Percentiles rank a stretch among this genome's conserved stretches.
Evolutionary conservation across 2,797 vertebrate species (phyloP).

Genomic region (Epinephelus coioides): DNA sequence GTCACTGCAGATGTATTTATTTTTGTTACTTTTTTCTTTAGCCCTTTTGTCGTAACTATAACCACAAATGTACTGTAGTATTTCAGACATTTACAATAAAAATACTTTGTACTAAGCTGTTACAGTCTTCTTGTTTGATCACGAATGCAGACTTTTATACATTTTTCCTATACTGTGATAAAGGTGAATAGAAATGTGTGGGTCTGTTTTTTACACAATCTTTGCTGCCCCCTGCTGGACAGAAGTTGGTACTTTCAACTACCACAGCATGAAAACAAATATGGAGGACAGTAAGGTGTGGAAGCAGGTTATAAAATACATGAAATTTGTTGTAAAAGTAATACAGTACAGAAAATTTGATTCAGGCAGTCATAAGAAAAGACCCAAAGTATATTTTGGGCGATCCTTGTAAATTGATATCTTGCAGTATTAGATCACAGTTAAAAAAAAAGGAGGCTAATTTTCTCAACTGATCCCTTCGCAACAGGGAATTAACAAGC

Average conservation of each 20-base stretch:
- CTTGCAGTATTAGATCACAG: too few relatives aligned
- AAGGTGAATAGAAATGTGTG: neutral
- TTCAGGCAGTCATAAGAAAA: neutral
- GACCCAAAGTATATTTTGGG: too few relatives aligned
- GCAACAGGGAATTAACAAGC: too few relatives aligned
- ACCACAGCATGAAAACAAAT: neutral
- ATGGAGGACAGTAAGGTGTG: neutral
- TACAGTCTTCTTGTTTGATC: neutral
- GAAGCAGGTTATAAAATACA: neutral
- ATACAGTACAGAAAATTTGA: neutral
- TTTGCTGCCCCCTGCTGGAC: conserved; percentile 63
- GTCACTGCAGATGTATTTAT: conserved; percentile 82
- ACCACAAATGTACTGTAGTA: conserved; percentile 79
- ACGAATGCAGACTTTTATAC: neutral
- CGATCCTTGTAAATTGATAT: too few relatives aligned
- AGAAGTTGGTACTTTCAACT: neutral
- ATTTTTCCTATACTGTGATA: neutral
- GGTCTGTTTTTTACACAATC: neutral
- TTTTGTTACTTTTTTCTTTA: conserved; percentile 79
- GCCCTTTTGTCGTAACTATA: conserved; percentile 68
- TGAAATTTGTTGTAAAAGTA: neutral
- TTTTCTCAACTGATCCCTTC: too few relatives aligned
- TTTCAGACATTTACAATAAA: conserved; percentile 85
- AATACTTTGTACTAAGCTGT: conserved; percentile 78
- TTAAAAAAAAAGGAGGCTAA: too few relatives aligned